Evolutionary conservation across 2,888 invertebrate species (phyloP).

Genomic region (Scaeva pyrastri): DNA sequence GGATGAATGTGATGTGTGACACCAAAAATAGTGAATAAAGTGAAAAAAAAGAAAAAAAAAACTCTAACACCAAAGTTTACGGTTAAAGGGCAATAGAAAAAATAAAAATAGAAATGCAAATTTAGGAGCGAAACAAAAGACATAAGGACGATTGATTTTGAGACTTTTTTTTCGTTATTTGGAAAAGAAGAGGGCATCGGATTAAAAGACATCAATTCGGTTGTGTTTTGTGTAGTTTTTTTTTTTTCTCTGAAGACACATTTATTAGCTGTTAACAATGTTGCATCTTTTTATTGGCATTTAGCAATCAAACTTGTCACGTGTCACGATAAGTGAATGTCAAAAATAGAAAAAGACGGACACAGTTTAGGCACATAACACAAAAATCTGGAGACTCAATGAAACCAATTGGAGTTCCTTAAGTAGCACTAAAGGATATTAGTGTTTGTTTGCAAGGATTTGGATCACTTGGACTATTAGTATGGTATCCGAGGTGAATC

Average conservation of each 20-base stretch:
- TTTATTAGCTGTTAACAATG: neutral
- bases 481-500: too few species aligned
- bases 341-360: too few species aligned
- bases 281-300: constrained; percentile 21
- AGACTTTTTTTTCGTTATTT: neutral
- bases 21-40: constrained; percentile 53
- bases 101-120: constrained; percentile 58
- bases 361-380: too few species aligned
- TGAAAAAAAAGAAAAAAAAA: constrained; percentile 20
- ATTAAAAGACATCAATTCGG: neutral
- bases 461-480: too few species aligned
- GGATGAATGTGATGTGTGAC: constrained; percentile 49
- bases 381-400: too few species aligned
- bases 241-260: neutral
- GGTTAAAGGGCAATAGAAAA: constrained; percentile 2
- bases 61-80: neutral
- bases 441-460: too few species aligned
- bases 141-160: neutral
- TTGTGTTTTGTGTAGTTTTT: neutral
- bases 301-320: constrained; percentile 40
- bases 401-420: too few species aligned
- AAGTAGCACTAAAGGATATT: too few species aligned
- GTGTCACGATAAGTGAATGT: too few species aligned
- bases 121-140: constrained; percentile 55
- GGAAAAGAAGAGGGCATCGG: neutral